Base-by-base conservation (phyloP, 2,113 vertebrate species). In the Lynx canadensis region DNA sequence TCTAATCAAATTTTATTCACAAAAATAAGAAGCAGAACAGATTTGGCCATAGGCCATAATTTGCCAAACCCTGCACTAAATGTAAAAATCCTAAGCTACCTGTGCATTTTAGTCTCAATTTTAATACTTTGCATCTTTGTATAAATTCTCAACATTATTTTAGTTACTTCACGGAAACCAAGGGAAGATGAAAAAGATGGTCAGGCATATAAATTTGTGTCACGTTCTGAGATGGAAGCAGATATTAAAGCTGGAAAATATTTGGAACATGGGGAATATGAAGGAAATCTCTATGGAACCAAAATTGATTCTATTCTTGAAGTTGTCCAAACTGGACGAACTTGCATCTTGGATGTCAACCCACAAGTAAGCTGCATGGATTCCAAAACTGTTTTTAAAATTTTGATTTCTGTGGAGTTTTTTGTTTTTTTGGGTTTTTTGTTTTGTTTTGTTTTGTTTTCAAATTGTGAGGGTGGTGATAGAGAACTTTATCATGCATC, bases 251-350 rank as follows among this genome's bases (percentile, higher is more conserved):
- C 99, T 94, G 99, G 99, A 88, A 99, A 99, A 60, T 99, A 99
- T 89, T 98, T 99, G 98, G 99, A 99, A 98, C 99, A 99, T 60
- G 99, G 99, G 16, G 99, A 99, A 92, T 99, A 99, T 45, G 99
- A 99, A 96, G 99, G 99, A 86, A 99, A 99, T 98, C 99, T 99
- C 93, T 99, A 99, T 36, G 99, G 99, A 97, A 99, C 99, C 93
- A 99, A 99, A 98, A 99, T 99, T 3, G 99, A 99, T 98, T 99
- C 99, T 16, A 99, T 99, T 95, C 99, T 99, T 69, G 99, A 99
- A 98, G 99, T 99, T 97, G 99, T 99, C 95, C 97, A 98, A 41
- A 99, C 99, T 1, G 99, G 99, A 78, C 98, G 99, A 31, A 99
- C 99, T 50, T 99, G 99, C 98, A 99, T 99, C 98, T 99, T 99